phyloP scores from a whole-genome alignment of 2,797 vertebrate genomes.

The Okamejei kenojei region DNA sequence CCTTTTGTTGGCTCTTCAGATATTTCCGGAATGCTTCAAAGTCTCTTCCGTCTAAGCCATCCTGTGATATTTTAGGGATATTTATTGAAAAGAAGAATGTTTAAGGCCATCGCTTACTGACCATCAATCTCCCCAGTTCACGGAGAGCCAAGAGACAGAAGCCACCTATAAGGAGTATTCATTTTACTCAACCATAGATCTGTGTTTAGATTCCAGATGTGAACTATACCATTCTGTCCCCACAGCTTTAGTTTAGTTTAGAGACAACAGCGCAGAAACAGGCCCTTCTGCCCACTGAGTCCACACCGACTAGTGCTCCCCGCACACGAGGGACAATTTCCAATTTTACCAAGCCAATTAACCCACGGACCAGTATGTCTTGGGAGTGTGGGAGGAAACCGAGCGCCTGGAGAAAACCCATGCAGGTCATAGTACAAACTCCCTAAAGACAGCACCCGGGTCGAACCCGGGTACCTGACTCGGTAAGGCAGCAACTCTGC shows the following conservation, averaged over 20 bases:
- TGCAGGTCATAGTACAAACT: too few relatives aligned
- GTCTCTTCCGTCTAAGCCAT: neutral
- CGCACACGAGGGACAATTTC: too few relatives aligned
- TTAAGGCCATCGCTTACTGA: neutral
- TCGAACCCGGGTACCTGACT: too few relatives aligned
- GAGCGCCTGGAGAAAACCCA: too few relatives aligned
- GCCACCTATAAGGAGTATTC: neutral
- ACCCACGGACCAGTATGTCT: too few relatives aligned
- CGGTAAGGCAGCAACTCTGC: too few relatives aligned
- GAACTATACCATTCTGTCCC: neutral
- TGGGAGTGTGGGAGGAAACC: too few relatives aligned
- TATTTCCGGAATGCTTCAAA: neutral
- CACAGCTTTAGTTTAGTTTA: neutral
- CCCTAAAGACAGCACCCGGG: too few relatives aligned
- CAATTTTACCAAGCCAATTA: too few relatives aligned
- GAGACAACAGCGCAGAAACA: too few relatives aligned
- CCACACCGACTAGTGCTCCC: too few relatives aligned
- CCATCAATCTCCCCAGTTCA: neutral
- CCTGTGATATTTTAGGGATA: neutral
- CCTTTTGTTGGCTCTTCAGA: neutral
- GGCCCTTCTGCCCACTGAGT: too few relatives aligned
- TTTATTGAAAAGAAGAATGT: neutral
- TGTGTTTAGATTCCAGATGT: neutral
- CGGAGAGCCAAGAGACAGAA: neutral
- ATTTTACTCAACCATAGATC: neutral